These are phyloP conservation scores for Heteropelma amictum DNA, from an alignment of 2,888 invertebrate genomes.

Conservation along the genomic window DNA sequence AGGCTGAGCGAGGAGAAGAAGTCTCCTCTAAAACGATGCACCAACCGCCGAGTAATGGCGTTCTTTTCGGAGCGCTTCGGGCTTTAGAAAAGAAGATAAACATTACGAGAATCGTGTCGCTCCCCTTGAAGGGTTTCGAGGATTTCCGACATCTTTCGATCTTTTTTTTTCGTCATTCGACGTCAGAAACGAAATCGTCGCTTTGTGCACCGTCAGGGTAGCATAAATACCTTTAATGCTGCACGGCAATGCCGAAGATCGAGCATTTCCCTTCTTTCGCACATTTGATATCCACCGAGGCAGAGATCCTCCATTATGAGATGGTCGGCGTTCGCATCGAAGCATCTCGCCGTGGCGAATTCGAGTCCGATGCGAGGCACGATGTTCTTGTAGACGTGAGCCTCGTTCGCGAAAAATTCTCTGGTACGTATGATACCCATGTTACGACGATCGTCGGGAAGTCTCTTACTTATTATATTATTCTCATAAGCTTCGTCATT, in stretches of 20 bases:
- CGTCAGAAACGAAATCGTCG: too few relatives aligned
- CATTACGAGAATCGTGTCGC: too few relatives aligned
- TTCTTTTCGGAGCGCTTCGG: too few relatives aligned
- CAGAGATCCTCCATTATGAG: conserved; percentile 68
- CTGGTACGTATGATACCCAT: conserved; percentile 47
- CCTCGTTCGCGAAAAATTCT: conserved; percentile 64
- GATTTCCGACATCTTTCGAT: too few relatives aligned
- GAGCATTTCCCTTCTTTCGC: conserved; percentile 60
- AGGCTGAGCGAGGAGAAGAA: too few relatives aligned
- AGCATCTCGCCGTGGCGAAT: conserved; percentile 59
- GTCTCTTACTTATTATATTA: conserved; percentile 62
- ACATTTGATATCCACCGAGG: conserved; percentile 57
- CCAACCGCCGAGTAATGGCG: too few relatives aligned
- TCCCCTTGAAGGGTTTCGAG: too few relatives aligned
- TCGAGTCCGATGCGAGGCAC: conserved; percentile 57
- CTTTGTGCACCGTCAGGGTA: too few relatives aligned
- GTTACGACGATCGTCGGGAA: conserved; percentile 53
- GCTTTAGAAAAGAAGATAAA: too few relatives aligned
- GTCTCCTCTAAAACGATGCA: too few relatives aligned
- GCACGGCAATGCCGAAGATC: conserved; percentile 63
- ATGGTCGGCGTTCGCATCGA: conserved; percentile 58
- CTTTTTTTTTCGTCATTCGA: too few relatives aligned
- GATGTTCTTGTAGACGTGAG: conserved; percentile 60
- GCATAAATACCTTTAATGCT: conserved; percentile 60
- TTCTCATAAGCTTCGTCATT: conserved; percentile 61